Base-by-base conservation (phyloP, 2,797 vertebrate species). In the Chiroxiphia lanceolata region DNA sequence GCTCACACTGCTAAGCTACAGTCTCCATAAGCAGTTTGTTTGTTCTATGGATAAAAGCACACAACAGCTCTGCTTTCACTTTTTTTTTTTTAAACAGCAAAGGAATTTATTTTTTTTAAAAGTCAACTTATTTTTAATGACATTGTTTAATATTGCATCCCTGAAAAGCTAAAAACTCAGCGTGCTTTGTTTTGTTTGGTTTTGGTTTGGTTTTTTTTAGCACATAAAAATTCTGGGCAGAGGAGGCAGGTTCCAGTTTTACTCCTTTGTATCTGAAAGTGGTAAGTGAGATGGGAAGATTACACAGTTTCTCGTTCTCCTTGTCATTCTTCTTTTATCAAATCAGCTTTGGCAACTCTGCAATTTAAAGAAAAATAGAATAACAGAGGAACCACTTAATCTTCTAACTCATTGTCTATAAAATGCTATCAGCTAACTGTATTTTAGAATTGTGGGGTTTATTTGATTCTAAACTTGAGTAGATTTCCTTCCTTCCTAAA, bases 371-470 rank as follows among this genome's bases (percentile, higher is more conserved):
- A 61, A 63, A 87, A 88, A 63, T 33, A 79, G 72, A 50, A 26
- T 94, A 86, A 94, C 76, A 94, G 93, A 95, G 56, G 80, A 91
- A 75, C 19, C 21, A 51, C 63, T 90, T 91, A 20, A 65, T 93
- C 80, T 94, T 68, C 47, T 61, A 83, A 69, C 80, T 81, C 63
- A 29, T 92, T 94, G 80, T 94, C 94, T 93, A 76, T 79, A 91
- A 70, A 67, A 92, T 89, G 45, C 71, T 71, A 64, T 89, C 82
- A 48, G 48, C 79, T 96, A 79, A 57, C 48, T 89, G 40, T 67
- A 53, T 89, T 95, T 89, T 83, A 72, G 81, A 94, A 80, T 96
- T 77, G 34, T 7, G 42, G 42, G 23, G 2, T 83, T 87, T 91
- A 60, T 89, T 92, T 83, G n/a, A 93, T 91, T 93, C 71, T 82